Base-by-base conservation (phyloP, 2,113 vertebrate species). In the Dipodomys spectabilis region DNA sequence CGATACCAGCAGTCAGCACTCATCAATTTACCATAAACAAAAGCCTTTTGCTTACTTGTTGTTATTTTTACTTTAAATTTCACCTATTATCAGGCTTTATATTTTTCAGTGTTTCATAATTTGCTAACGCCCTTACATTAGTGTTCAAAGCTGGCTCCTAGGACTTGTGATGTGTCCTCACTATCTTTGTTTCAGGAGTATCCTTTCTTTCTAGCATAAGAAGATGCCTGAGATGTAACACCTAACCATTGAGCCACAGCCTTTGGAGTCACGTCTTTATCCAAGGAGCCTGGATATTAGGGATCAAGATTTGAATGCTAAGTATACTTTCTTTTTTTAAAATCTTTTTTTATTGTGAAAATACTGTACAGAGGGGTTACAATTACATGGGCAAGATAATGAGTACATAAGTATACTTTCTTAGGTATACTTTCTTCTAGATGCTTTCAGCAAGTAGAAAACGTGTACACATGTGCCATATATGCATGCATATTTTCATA, bases 181-280 rank as follows among this genome's bases (percentile, higher is more conserved):
- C 68, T 23, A 11, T 79, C 82, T 78, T 49, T 86, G 13, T 67
- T 6, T 8, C 53, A 57, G 53, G 53, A 90, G 13, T 11, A 73
- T 25, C 27, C 30, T 93, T 93, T 39, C 62, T 88, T 95, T 86
- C 12, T 57, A 83, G 35, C 53, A 71, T 93, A 90, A 82, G 0
- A 75, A 75, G 28, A 18, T 78, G 22, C 18, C 39, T 49, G 7
- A 69, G 16, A 39, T 19, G 75, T 30, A 77, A 67, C 23, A 49
- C 67, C 22, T 62, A 71, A 95, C 19, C 75, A 62, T 0, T 13
- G 19, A 88, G 30, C 25, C 8, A 39, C 74, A 86, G 9, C 20
- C 22, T 22, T n/a, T 84, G 45, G 16, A 91, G 68, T 72, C 75
- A 68, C 13, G 28, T 53, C 25, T 73, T 86, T 82, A 22, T 79